Base-by-base conservation (phyloP, 1,140 invertebrate species). In the Rhyacophila brunnea region DNA sequence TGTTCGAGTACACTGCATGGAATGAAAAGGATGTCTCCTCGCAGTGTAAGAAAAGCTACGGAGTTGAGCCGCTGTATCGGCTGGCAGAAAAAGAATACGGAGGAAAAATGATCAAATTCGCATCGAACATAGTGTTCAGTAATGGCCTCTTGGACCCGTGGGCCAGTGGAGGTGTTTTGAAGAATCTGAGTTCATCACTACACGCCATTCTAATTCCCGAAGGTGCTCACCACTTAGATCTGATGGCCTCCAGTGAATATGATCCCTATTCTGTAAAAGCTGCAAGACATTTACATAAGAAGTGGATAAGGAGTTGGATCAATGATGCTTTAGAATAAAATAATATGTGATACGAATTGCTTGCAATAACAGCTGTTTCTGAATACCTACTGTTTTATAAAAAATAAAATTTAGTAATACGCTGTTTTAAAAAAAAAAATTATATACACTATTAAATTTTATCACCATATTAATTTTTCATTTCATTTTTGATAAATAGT, bases 141-240 rank as follows among this genome's bases (percentile, higher is more conserved):
- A 96, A 96, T 75, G 94, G 95, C 6, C 73, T 91, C 7, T 68
- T 93, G 38, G 96, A 99, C 78, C 96, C 96, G 1, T 98, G 96
- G 96, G 88, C 88, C 38, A 86, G 87, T 63, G 95, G 94, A 63
- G 95, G 95, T 20, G 87, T 97, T n/a, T 67, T 92, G 15, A 78
- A 82, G 62, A 85, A 86, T 49, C 68, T 91, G 1, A 89, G 88
- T 19, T 72, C 79, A 4, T 78, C 83, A 7, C 78, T 93, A 0
- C 69, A 85, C 2, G 83, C 91, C 2, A 78, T 98, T 1, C 79
- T 95, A 11, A 91, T 99, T 50, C 85, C 90, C 2, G 87, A 95
- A 73, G 91, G 88, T 0, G 95, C 95, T 6, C 95, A 98, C 80
- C 96, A 98, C 73, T 80, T 96, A 20, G 96, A 98, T 73, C 80